A percentile compares a stretch with the other conserved stretches of the same genome.
Evolutionary conservation across 2,797 vertebrate species (phyloP).

Genomic region (Enteromius thamalakanensis): DNA sequence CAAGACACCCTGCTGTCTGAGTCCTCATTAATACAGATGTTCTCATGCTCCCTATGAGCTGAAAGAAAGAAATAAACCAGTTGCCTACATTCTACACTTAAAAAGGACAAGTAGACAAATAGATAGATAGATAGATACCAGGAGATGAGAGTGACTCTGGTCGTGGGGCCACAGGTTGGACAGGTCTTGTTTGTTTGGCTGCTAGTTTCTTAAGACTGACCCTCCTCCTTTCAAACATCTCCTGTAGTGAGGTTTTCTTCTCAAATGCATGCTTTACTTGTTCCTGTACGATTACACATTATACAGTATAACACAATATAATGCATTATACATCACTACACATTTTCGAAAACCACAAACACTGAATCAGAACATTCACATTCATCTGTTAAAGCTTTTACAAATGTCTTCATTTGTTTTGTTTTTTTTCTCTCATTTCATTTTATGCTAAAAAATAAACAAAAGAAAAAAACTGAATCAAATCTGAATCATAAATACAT

Average conservation of each 20-base stretch:
- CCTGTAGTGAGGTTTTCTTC: constrained; percentile 90
- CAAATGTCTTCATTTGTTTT: background rate
- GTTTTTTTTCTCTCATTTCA: background rate
- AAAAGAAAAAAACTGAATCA: background rate
- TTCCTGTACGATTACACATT: constrained; percentile 74
- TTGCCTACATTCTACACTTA: background rate
- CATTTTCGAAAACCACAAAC: background rate
- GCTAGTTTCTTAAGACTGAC: constrained; percentile 95
- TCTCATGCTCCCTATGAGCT: constrained; percentile 53
- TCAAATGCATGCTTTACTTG: constrained; percentile 90
- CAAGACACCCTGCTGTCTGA: constrained; percentile 29
- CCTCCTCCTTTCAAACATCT: constrained; percentile 95
- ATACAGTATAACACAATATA: background rate
- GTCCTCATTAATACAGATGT: constrained; percentile 28
- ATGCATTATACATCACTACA: background rate
- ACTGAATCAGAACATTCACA: background rate
- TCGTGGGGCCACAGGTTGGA: constrained; percentile 95
- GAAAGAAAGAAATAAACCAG: background rate
- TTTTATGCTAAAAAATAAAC: background rate
- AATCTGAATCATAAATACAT: background rate
- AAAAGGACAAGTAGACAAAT: background rate
- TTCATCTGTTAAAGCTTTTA: background rate
- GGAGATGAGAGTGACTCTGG: constrained; percentile 82
- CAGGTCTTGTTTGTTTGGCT: constrained; percentile 93
- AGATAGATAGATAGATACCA: background rate